Conservation (phyloP, 2,888 invertebrate species). For the Parascotia fuliginaria region DNA sequence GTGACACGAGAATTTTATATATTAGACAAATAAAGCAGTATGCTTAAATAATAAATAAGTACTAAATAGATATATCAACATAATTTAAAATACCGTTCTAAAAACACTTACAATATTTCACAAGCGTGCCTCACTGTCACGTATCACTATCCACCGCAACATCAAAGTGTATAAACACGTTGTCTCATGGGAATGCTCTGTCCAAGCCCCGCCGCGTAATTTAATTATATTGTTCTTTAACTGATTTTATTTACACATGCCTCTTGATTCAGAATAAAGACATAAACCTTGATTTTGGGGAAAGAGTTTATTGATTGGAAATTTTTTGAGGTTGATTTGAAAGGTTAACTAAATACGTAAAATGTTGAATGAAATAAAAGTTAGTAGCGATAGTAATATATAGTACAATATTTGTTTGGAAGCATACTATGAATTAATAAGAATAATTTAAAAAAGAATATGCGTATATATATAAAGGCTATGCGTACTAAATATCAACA, state of each 20-base stretch:
- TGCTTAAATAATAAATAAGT: too few relatives aligned
- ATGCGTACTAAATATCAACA: too few relatives aligned
- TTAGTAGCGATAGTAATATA: too few relatives aligned
- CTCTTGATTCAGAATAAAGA: slow-evolving; percentile 4
- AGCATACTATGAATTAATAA: too few relatives aligned
- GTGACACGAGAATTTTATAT: too few relatives aligned
- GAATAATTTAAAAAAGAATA: too few relatives aligned
- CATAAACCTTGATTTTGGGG: not conserved
- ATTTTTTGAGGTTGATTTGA: not conserved
- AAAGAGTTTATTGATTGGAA: too few relatives aligned
- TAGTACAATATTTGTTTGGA: too few relatives aligned
- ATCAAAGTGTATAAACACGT: slow-evolving; percentile 69
- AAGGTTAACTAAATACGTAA: not conserved
- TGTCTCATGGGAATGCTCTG: slow-evolving; percentile 58
- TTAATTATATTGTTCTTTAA: slow-evolving; percentile 58
- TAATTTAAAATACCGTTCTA: not conserved
- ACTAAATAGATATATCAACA: not conserved
- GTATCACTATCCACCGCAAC: slow-evolving; percentile 37
- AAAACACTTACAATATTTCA: not conserved
- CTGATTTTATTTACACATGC: slow-evolving; percentile 42
- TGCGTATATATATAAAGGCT: too few relatives aligned
- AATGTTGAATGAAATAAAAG: too few relatives aligned
- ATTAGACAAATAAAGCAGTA: too few relatives aligned
- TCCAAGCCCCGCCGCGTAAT: slow-evolving; percentile 51
- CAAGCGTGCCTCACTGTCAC: slow-evolving; percentile 21